These are phyloP conservation scores for Molothrus ater DNA, from an alignment of 2,797 vertebrate species.

Conservation along the genomic window DNA sequence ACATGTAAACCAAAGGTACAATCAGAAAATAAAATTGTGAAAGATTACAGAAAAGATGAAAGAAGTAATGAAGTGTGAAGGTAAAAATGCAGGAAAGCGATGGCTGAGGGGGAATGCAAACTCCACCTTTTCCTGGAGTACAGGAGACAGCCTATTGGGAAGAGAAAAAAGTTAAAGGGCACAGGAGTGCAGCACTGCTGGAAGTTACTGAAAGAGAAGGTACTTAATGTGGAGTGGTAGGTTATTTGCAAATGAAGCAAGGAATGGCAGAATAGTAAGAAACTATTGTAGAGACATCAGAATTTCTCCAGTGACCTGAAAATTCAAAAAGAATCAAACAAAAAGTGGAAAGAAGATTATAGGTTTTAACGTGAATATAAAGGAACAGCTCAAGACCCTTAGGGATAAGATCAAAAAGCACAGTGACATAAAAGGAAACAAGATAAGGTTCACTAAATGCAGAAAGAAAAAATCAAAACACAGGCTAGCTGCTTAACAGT, in stretches of 20 bases:
- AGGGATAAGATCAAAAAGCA: conserved; percentile 40
- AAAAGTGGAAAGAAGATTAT: conserved; percentile 30
- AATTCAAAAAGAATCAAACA: conserved; percentile 16
- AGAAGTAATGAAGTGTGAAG: neutral
- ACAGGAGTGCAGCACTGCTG: neutral
- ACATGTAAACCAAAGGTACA: neutral
- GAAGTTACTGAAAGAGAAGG: neutral
- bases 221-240: neutral
- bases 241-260: neutral
- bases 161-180: neutral
- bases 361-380: neutral
- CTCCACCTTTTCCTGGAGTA: neutral
- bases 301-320: conserved; percentile 47
- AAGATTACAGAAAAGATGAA: neutral
- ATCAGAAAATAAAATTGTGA: neutral
- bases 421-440: neutral
- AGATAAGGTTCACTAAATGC: neutral
- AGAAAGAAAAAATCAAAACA: conserved; percentile 14
- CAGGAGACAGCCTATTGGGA: neutral
- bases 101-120: neutral
- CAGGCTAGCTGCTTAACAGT: neutral
- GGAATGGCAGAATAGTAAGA: neutral
- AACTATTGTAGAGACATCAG: neutral
- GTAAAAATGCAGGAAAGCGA: neutral
- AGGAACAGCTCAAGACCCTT: conserved; percentile 2